These are phyloP conservation scores for Leptopilina drosophilae DNA, from an alignment of 2,888 invertebrate genomes.

Conservation along the genomic window DNA sequence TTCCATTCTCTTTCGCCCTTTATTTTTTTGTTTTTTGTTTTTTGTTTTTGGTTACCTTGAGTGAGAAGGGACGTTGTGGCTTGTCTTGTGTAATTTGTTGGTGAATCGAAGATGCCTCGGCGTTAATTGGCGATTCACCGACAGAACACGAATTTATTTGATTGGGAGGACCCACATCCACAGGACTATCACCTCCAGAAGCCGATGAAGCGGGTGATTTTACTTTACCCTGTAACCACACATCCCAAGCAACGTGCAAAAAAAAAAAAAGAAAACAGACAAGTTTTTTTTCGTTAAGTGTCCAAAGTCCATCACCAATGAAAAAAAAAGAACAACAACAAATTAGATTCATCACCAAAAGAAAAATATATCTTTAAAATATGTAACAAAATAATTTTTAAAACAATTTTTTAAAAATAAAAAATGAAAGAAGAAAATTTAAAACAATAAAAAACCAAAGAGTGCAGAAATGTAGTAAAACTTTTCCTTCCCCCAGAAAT, in stretches of 20 bases:
- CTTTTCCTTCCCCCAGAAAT: too few relatives aligned
- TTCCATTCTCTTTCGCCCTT: too few relatives aligned
- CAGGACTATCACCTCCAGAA: slow-evolving; percentile 75
- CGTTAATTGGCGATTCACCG: slow-evolving; percentile 69
- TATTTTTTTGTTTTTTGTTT: slow-evolving; percentile 58
- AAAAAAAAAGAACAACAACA: background rate
- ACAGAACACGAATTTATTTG: slow-evolving; percentile 72
- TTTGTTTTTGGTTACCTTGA: slow-evolving; percentile 76
- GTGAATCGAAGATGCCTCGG: slow-evolving; percentile 68
- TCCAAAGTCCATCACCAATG: slow-evolving; percentile 70
- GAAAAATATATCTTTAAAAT: too few relatives aligned
- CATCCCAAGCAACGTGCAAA: slow-evolving; percentile 74
- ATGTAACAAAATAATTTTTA: too few relatives aligned
- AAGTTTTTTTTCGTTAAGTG: slow-evolving; percentile 68
- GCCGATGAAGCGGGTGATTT: slow-evolving; percentile 76
- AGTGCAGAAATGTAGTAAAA: too few relatives aligned
- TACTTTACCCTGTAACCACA: slow-evolving; percentile 76
- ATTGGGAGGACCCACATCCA: slow-evolving; percentile 72
- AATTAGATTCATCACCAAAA: too few relatives aligned
- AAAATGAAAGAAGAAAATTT: too few relatives aligned
- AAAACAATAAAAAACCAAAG: too few relatives aligned
- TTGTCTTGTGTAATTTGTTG: slow-evolving; percentile 76
- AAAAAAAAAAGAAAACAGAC: background rate
- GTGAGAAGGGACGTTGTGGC: slow-evolving; percentile 81
- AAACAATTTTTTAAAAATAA: too few relatives aligned